A percentile compares a stretch with the other conserved stretches of the same genome.
Evolutionary conservation across 2,113 vertebrate genomes (phyloP).

Genomic region (Chaenocephalus aceratus): DNA sequence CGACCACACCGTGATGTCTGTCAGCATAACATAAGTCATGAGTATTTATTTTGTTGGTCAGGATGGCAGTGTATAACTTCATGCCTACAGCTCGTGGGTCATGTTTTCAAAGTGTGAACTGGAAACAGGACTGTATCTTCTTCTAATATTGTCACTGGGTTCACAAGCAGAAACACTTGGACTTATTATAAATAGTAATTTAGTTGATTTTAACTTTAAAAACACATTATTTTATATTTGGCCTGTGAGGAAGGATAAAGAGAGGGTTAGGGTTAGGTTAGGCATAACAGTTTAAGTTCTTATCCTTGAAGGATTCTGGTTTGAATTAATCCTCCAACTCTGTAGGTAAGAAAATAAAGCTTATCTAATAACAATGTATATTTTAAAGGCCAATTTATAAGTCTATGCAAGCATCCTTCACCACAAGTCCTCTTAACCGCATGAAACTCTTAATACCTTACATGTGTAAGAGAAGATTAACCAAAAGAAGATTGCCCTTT

Average conservation of each 20-base stretch:
- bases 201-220: background rate
- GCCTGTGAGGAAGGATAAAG: background rate
- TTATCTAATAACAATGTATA: too few relatives aligned
- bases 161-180: too few relatives aligned
- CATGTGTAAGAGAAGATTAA: constrained; percentile 31
- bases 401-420: background rate
- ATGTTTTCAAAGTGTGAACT: too few relatives aligned
- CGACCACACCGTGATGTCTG: too few relatives aligned
- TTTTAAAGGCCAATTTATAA: too few relatives aligned
- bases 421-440: constrained; percentile 1
- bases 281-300: background rate
- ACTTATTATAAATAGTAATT: background rate
- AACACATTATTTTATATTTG: background rate
- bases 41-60: too few relatives aligned
- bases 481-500: constrained; percentile 23
- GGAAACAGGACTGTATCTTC: too few relatives aligned
- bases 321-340: background rate
- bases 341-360: background rate
- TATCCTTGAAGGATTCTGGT: background rate
- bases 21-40: too few relatives aligned
- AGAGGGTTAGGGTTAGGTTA: too few relatives aligned
- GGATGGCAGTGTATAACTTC: too few relatives aligned
- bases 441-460: constrained; percentile 24
- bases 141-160: too few relatives aligned
- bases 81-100: too few relatives aligned